Percentiles rank a stretch among this genome's conserved stretches.
Evolutionary conservation across 2,113 vertebrate genomes (phyloP).

Genomic region (Daubentonia madagascariensis): DNA sequence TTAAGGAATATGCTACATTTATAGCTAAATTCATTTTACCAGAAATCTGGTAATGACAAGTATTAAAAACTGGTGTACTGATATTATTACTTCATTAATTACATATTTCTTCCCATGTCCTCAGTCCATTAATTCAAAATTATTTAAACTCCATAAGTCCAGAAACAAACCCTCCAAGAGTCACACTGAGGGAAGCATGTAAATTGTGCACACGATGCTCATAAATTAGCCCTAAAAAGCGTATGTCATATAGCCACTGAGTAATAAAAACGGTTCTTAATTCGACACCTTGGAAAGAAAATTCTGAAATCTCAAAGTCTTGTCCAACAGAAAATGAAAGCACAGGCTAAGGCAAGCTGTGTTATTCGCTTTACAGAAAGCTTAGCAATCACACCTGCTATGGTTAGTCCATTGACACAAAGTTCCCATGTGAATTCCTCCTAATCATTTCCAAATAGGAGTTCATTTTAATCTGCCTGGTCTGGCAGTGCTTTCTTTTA

Average conservation of each 20-base stretch:
- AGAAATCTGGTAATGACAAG: slow-evolving; percentile 10
- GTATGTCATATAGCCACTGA: background rate
- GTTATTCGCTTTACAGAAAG: background rate
- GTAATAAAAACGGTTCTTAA: background rate
- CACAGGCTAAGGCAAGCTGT: background rate
- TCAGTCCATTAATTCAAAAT: background rate
- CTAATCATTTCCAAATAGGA: background rate
- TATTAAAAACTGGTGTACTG: background rate
- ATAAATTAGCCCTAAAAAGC: background rate
- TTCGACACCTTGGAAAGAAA: slow-evolving; percentile 7
- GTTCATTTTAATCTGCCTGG: background rate
- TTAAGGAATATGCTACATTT: slow-evolving; percentile 7
- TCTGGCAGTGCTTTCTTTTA: background rate
- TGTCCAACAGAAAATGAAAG: background rate
- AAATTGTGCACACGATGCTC: background rate
- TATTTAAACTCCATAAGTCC: background rate
- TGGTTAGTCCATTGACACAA: too few relatives aligned
- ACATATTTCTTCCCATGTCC: background rate
- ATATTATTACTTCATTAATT: background rate
- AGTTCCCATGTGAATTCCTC: background rate
- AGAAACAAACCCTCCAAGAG: background rate
- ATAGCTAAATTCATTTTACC: background rate
- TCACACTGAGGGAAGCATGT: background rate
- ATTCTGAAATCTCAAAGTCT: background rate
- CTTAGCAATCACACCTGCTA: background rate